These are phyloP conservation scores for Coregonus sp. DNA, from an alignment of 2,797 vertebrate species.

Conservation along the genomic window DNA sequence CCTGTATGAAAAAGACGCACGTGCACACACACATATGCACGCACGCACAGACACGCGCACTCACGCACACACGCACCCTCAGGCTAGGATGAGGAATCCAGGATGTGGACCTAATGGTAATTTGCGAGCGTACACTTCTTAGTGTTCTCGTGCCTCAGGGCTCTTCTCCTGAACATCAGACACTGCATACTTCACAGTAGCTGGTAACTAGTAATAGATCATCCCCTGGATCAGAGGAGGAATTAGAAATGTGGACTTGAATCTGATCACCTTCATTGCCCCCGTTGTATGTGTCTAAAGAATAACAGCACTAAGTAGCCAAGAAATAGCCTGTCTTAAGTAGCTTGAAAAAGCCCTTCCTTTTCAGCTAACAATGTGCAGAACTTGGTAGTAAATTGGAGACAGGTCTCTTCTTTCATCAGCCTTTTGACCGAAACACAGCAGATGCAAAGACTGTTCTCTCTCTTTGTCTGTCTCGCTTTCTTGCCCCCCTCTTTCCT, in stretches of 20 bases:
- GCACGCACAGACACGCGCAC: background rate
- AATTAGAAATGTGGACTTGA: conserved; percentile 2
- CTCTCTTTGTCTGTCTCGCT: background rate
- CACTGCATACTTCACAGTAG: background rate
- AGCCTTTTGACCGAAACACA: background rate
- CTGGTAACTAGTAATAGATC: background rate
- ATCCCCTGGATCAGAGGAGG: background rate
- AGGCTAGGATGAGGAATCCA: conserved; percentile 20
- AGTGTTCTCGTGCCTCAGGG: conserved; percentile 9
- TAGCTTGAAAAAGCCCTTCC: background rate
- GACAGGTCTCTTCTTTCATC: background rate
- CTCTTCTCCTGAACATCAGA: background rate
- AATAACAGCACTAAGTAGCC: conserved; percentile 1
- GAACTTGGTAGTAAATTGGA: background rate
- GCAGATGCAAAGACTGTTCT: background rate
- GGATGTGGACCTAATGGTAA: conserved; percentile 12
- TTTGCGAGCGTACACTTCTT: background rate
- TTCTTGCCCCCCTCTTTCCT: background rate
- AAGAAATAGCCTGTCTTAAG: background rate
- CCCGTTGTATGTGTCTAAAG: background rate
- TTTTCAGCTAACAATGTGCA: background rate
- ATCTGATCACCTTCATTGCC: background rate
- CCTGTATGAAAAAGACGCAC: background rate
- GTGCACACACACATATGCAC: too few species aligned
- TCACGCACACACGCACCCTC: background rate